Evolutionary conservation across 2,888 invertebrate species (phyloP).

Genomic region (Andrena chrysosceles): DNA sequence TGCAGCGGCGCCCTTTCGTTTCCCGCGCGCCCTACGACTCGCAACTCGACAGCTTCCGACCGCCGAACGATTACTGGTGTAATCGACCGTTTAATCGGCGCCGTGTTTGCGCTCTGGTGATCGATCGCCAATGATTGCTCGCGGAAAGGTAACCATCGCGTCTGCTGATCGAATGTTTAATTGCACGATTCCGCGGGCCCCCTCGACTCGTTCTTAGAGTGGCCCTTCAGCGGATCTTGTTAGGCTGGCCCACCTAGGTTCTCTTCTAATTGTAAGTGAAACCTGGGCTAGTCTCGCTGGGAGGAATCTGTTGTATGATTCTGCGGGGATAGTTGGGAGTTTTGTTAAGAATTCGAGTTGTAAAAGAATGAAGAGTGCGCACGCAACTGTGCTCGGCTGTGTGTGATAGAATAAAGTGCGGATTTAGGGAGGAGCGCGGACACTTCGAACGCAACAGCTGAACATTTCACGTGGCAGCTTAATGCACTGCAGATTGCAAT

Average conservation of each 20-base stretch:
- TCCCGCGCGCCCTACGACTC: conserved; percentile 1
- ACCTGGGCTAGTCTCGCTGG: too few species aligned
- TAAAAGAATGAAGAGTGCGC: not conserved
- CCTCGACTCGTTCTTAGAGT: too few species aligned
- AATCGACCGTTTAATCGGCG: not conserved
- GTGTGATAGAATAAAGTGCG: not conserved
- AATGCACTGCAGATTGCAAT: not conserved
- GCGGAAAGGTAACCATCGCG: not conserved
- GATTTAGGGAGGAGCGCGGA: not conserved
- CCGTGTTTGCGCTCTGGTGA: not conserved
- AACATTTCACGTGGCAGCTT: not conserved
- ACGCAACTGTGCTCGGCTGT: not conserved
- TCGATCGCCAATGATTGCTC: not conserved
- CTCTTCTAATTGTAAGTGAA: too few species aligned
- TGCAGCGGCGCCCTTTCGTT: conserved; percentile 10
- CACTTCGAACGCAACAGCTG: conserved; percentile 13
- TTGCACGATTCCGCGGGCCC: not conserved
- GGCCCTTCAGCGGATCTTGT: too few species aligned
- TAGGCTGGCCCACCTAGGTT: too few species aligned
- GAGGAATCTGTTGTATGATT: too few species aligned
- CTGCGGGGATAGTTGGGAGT: too few species aligned
- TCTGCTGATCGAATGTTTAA: not conserved
- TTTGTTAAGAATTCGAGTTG: too few species aligned
- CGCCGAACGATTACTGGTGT: not conserved
- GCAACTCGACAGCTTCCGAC: not conserved